Evolutionary conservation across 2,797 vertebrate species (phyloP).

Genomic region (Dromococcyx pavoninus): DNA sequence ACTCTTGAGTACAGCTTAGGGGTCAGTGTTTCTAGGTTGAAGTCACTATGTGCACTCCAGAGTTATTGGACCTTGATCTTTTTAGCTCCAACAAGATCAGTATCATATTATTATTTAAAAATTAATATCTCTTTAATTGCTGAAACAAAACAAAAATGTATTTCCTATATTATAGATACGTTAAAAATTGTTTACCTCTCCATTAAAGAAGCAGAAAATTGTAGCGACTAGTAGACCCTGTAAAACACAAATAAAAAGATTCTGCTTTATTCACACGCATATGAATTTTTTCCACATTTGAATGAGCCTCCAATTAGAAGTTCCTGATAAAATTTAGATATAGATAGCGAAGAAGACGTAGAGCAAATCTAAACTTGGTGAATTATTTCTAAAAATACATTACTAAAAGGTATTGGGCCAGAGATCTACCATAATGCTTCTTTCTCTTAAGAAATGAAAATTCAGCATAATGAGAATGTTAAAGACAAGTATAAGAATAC

Average conservation of each 20-base stretch:
- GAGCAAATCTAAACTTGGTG: neutral
- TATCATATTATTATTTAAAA: neutral
- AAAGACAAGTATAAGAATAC: neutral
- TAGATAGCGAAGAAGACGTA: neutral
- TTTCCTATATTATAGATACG: neutral
- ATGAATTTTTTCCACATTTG: neutral
- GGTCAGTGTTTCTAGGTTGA: neutral
- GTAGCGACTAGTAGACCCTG: slow-evolving; percentile 96
- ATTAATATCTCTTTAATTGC: neutral
- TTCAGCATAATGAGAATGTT: neutral
- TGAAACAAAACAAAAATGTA: neutral
- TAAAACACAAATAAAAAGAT: slow-evolving; percentile 43
- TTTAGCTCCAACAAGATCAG: neutral
- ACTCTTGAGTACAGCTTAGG: neutral
- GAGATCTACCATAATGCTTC: neutral
- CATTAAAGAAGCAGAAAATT: slow-evolving; percentile 99
- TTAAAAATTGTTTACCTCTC: slow-evolving; percentile 83
- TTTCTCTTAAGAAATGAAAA: neutral
- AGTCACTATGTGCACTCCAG: neutral
- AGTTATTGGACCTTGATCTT: neutral
- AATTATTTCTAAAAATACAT: neutral
- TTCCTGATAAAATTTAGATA: neutral
- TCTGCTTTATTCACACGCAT: neutral
- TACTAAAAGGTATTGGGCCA: neutral
- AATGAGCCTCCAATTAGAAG: neutral